Conservation (phyloP, 2,888 invertebrate genomes). For the Euproctis similis region DNA sequence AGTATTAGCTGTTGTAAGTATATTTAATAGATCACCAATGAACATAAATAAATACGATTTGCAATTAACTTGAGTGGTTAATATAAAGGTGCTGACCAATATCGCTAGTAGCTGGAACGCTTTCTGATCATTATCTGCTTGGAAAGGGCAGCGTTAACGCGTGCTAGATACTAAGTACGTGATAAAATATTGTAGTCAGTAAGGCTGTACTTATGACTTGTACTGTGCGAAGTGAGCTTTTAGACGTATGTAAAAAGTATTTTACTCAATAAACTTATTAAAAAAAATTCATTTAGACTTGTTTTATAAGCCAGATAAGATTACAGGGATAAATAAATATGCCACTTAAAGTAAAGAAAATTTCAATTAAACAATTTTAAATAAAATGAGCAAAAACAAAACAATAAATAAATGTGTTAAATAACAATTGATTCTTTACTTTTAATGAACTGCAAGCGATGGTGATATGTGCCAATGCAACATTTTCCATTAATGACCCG, state of each 20-base stretch:
- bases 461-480: conserved; percentile 67
- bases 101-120: conserved; percentile 53
- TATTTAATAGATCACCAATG: too few relatives aligned
- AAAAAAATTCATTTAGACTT: too few relatives aligned
- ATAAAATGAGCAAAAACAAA: conserved; percentile 5
- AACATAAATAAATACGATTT: conserved; percentile 51
- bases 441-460: conserved; percentile 71
- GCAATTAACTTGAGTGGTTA: conserved; percentile 55
- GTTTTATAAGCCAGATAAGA: too few relatives aligned
- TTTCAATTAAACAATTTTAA: too few relatives aligned
- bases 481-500: conserved; percentile 73
- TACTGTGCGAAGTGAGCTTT: too few relatives aligned
- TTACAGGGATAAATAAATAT: too few relatives aligned
- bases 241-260: too few relatives aligned
- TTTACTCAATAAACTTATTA: too few relatives aligned
- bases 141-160: conserved; percentile 49
- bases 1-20: neutral
- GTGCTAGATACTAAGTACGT: conserved; percentile 35
- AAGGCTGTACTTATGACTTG: too few relatives aligned
- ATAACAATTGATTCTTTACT: conserved; percentile 33
- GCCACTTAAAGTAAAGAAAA: too few relatives aligned
- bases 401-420: conserved; percentile 15
- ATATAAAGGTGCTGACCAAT: conserved; percentile 47
- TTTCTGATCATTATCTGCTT: conserved; percentile 54
- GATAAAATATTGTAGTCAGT: conserved; percentile 3